Conservation (phyloP, 1,140 invertebrate genomes). For the Drosophila ogumai region DNA sequence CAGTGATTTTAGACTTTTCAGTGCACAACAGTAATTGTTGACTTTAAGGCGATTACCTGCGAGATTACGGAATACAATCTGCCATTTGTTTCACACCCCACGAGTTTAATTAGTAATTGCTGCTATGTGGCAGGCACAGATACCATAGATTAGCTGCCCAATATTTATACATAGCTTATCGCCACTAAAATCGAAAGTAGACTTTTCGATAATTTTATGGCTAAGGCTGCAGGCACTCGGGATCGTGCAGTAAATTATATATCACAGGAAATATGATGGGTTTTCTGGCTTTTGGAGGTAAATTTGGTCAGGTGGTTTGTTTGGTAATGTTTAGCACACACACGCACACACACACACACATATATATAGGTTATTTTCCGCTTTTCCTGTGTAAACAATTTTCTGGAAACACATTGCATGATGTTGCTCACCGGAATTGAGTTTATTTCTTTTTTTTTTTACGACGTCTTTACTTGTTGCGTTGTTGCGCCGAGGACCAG, state of each 20-base stretch:
- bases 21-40: not conserved
- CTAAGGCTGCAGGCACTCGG: not conserved
- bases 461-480: slow-evolving; percentile 17
- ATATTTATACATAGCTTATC: slow-evolving; percentile 26
- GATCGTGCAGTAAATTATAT: slow-evolving; percentile 20
- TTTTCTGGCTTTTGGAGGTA: slow-evolving; percentile 13
- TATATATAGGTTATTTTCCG: slow-evolving; percentile 6
- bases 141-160: slow-evolving; percentile 25
- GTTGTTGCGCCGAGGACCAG: not conserved
- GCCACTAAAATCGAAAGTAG: slow-evolving; percentile 21
- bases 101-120: slow-evolving; percentile 32
- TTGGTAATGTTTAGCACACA: slow-evolving; percentile 15
- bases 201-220: slow-evolving; percentile 23
- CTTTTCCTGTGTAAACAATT: slow-evolving; percentile 21
- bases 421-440: slow-evolving; percentile 13
- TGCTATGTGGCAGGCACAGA: slow-evolving; percentile 3
- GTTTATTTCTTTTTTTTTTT: not conserved
- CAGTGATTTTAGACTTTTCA: slow-evolving; percentile 1
- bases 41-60: slow-evolving; percentile 19
- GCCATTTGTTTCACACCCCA: slow-evolving; percentile 32
- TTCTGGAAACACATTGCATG: no score
- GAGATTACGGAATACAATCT: slow-evolving; percentile 30
- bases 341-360: slow-evolving; percentile 10
- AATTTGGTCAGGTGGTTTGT: slow-evolving; percentile 20
- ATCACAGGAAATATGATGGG: slow-evolving; percentile 24